Base-by-base conservation (phyloP, 2,888 invertebrate species). In the Heteropelma amictum region DNA sequence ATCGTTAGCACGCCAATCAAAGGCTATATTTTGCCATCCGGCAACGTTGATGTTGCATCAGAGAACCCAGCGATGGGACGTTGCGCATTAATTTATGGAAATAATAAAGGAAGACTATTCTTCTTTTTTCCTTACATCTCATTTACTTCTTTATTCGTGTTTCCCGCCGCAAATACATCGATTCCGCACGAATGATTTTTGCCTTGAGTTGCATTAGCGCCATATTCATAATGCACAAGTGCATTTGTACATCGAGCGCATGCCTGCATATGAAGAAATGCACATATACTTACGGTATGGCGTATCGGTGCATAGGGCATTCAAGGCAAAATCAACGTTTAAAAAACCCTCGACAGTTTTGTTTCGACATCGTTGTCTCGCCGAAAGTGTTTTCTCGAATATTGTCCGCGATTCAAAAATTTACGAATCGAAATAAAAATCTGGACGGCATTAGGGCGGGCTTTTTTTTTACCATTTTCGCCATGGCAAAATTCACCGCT, bases 161-260 rank as follows among this genome's bases (percentile, higher is more conserved):
- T 17, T 12, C 19, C 45, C 5, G n/a, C 12, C 51, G 35, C 35
- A 60, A 60, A 65, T 40, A 33, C 64, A 72, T 30, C 40, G 60
- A 72, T 65, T 65, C 65, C 65, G 72, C 65, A 65, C 64, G 51
- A 65, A 72, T 26, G 72, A 60, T 60, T 60, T 72, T 65, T 53
- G 60, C 72, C 72, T 72, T 72, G 53, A 45, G 23, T n/a, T 60
- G 51, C 35, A 26, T 49, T 49, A 49, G 49, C 38, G 26, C 35
- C 21, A 51, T 56, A 64, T 71, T 51, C 49, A 70, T 61, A 58
- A 30, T 19, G 28, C 17, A 21, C 35, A 26, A n/a, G 14, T n/a
- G 5, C 26, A 3, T 35, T 17, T 26, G 42, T 33, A n/a, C n/a
- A n/a, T n/a, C n/a, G n/a, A n/a, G n/a, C n/a, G 26, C 23, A 49